Base-by-base conservation (phyloP, 2,797 vertebrate genomes). In the Botia kubotai region DNA sequence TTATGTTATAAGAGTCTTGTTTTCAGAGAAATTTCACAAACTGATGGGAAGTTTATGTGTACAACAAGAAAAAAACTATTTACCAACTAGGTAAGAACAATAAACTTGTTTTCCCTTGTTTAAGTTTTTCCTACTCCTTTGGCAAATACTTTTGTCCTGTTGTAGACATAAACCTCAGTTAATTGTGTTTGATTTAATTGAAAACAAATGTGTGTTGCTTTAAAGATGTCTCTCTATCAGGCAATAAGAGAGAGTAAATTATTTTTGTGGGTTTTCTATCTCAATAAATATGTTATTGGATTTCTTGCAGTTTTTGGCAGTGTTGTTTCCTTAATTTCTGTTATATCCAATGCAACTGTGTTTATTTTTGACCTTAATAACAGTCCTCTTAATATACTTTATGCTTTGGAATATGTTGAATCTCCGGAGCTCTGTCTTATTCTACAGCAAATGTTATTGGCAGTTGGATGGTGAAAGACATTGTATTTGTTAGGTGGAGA, bases 401-500 rank as follows among this genome's bases (percentile, higher is more conserved):
- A 29, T 4, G 4, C 29, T 2, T 29, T 29, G 29, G 29, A 29
- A 29, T 4, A 29, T 29, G 29, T 4, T 29, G 29, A 43, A 63
- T 75, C 43, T 52, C 52, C 57, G 36, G 62, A 50, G n/a, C 50
- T 62, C 12, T 21, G 60, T 74, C 39, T 83, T 70, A 78, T 82
- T 81, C 68, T 52, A 48, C 50, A 77, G 77, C 71, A 76, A 81
- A 81, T 53, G 72, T 60, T n/a, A n/a, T n/a, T n/a, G n/a, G n/a
- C n/a, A n/a, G n/a, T 16, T 65, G n/a, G 55, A n/a, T 39, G 12
- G 43, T 81, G 69, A 83, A 86, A 86, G 82, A 85, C 77, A 46
- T 69, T 52, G 26, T 77, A 60, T 82, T 80, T 73, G 85, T 85
- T 79, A 77, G 75, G 79, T 19, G 39, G 53, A 85, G 71, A 80